Evolutionary conservation across 1,140 invertebrate species (phyloP), one percentile per base, ranked within the genome.

Genomic region (Lysiphlebus fabarum): DNA sequence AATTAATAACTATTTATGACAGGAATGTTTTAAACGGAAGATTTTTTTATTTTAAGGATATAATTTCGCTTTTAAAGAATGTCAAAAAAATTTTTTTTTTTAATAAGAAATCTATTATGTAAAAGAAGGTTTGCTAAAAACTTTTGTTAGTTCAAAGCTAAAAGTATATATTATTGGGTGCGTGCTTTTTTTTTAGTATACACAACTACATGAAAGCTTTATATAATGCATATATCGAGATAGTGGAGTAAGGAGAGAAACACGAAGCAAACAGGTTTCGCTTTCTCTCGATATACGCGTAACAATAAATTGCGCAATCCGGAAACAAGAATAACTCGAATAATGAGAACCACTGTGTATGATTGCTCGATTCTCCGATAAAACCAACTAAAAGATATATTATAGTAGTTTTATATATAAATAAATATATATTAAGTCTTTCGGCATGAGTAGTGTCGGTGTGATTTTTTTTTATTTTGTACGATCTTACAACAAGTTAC

Each of bases 101-200:
- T n/a, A n/a, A n/a, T n/a, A n/a, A n/a, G n/a, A n/a, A n/a, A n/a
- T n/a, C n/a, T n/a, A n/a, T n/a, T n/a, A n/a, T n/a, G n/a, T n/a
- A n/a, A n/a, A n/a, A n/a, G n/a, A n/a, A n/a, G n/a, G n/a, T n/a
- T n/a, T n/a, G n/a, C n/a, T n/a, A n/a, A n/a, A n/a, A n/a, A n/a
- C n/a, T n/a, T n/a, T n/a, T n/a, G n/a, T n/a, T n/a, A n/a, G n/a
- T n/a, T n/a, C n/a, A n/a, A n/a, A n/a, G n/a, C n/a, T n/a, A n/a
- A n/a, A n/a, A n/a, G n/a, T n/a, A n/a, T n/a, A n/a, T n/a, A n/a
- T n/a, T n/a, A n/a, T n/a, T n/a, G n/a, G n/a, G 17, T 17, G 17
- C 65, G 68, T 70, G 66, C 63, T 61, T 70, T 71, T 70, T 72
- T 70, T 72, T 17, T 17, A 1, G 3, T 17, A 17, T 67, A 70